These are phyloP conservation scores for Mamestra brassicae DNA, from an alignment of 2,888 invertebrate species.

Conservation along the genomic window DNA sequence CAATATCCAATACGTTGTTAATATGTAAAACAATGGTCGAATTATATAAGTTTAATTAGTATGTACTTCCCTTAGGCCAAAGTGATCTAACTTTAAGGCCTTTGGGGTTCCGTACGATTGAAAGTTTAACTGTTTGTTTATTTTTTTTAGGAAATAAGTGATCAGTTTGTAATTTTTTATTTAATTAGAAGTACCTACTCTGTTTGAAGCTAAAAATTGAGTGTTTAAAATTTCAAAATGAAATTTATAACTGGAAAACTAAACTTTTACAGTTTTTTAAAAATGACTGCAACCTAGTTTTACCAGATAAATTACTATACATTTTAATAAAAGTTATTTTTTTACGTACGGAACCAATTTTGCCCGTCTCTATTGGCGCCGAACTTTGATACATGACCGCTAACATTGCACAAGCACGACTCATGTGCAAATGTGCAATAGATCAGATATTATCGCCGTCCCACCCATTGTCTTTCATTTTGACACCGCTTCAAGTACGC, in stretches of 20 bases:
- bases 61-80: constrained; percentile 26
- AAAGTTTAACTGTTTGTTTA: background rate
- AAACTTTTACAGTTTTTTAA: no score
- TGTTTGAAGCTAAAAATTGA: no score
- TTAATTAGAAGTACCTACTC: background rate
- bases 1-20: constrained; percentile 3
- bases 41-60: constrained; percentile 48
- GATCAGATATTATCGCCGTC: constrained; percentile 57
- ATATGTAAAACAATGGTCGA: constrained; percentile 28
- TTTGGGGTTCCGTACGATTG: background rate
- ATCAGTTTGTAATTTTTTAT: background rate
- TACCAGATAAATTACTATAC: background rate
- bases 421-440: constrained; percentile 58
- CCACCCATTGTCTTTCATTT: constrained; percentile 71
- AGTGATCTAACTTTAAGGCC: constrained; percentile 3
- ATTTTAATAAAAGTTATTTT: no score
- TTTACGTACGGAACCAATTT: constrained; percentile 9
- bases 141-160: no score
- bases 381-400: constrained; percentile 44
- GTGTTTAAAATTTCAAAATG: no score
- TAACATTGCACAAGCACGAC: constrained; percentile 52
- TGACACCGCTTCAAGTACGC: constrained; percentile 56
- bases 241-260: no score
- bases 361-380: background rate
- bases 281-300: no score